Conservation (phyloP, 1,140 invertebrate species). For the Acromyrmex charruanus region DNA sequence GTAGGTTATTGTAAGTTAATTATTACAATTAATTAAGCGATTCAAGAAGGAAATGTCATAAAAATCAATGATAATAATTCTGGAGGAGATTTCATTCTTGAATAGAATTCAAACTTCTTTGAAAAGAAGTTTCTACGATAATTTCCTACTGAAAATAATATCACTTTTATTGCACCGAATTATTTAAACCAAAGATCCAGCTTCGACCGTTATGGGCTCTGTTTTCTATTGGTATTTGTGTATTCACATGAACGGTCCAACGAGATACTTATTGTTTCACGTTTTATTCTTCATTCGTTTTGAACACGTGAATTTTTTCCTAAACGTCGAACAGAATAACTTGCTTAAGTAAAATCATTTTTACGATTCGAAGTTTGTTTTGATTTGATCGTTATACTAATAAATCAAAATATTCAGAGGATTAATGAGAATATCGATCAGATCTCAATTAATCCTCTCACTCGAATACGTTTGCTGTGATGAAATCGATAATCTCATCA, state of each 20-base stretch:
- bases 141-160: neutral
- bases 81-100: neutral
- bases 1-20: constrained; percentile 10
- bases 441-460: neutral
- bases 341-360: neutral
- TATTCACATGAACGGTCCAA: too few species aligned
- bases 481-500: neutral
- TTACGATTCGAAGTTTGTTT: neutral
- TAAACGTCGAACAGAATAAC: neutral
- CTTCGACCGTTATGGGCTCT: too few species aligned
- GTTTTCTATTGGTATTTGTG: too few species aligned
- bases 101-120: neutral
- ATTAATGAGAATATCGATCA: neutral
- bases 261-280: neutral
- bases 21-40: constrained; percentile 12
- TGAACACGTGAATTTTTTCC: neutral
- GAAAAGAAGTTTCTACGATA: neutral
- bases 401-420: neutral
- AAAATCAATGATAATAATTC: neutral
- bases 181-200: too few species aligned
- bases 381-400: neutral
- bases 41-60: constrained; percentile 32
- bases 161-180: too few species aligned
- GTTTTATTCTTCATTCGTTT: neutral
- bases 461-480: neutral